Percentiles rank a stretch among this genome's conserved stretches.
Conservation (phyloP, 2,888 invertebrate species). For the Aphodius granarius region DNA sequence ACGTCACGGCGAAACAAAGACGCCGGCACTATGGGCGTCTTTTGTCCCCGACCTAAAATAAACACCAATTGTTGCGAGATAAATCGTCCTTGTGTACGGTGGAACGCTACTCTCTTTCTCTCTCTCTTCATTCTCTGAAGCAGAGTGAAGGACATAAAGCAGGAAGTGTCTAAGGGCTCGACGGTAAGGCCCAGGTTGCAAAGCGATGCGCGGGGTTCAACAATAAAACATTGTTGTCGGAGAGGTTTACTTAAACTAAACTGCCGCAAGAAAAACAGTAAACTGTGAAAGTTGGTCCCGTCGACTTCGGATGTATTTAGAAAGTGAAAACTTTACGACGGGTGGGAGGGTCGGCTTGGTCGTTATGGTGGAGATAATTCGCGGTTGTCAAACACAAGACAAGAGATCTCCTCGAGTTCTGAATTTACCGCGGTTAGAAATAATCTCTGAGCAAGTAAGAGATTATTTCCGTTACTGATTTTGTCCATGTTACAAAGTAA, state of each 20-base stretch:
- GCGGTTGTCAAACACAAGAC: background rate
- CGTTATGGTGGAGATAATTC: background rate
- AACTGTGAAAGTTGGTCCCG: background rate
- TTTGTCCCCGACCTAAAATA: constrained; percentile 5
- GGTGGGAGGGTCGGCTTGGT: no score
- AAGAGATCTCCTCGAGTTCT: no score
- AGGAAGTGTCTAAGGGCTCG: background rate
- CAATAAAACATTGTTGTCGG: background rate
- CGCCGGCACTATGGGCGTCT: background rate
- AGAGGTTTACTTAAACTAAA: background rate
- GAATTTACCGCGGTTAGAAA: no score
- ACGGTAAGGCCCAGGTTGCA: background rate
- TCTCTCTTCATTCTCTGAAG: background rate
- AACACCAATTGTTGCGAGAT: constrained; percentile 10
- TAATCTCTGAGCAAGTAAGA: no score
- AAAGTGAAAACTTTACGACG: background rate
- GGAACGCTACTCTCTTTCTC: background rate
- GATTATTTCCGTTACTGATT: no score
- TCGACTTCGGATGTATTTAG: background rate
- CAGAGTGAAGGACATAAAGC: background rate
- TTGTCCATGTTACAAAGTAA: background rate
- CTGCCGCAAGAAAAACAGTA: background rate
- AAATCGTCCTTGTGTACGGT: constrained; percentile 3
- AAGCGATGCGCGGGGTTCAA: background rate
- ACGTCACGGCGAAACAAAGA: background rate